Evolutionary conservation across 2,888 invertebrate genomes (phyloP).

Genomic region (Lithophane leautieri): DNA sequence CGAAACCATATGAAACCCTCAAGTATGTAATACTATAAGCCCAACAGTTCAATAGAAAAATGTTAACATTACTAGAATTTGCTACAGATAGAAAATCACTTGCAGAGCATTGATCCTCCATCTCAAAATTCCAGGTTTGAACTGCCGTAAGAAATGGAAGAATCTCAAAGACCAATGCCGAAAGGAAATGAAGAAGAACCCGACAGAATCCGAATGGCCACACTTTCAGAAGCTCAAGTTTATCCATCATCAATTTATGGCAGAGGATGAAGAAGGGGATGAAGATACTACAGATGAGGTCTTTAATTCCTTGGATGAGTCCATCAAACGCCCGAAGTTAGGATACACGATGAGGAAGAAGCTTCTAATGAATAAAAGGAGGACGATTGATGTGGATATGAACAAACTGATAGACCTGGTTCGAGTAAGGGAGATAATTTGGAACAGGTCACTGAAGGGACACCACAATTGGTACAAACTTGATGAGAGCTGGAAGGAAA

Average conservation of each 20-base stretch:
- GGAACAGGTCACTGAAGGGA: slow-evolving; percentile 87
- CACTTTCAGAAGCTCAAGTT: slow-evolving; percentile 85
- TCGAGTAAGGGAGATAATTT: slow-evolving; percentile 82
- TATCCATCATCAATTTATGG: slow-evolving; percentile 85
- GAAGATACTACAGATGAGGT: slow-evolving; percentile 84
- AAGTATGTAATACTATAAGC: background rate
- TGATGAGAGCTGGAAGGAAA: slow-evolving; percentile 88
- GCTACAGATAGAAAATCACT: background rate
- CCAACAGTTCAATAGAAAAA: background rate
- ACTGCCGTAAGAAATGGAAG: slow-evolving; percentile 88
- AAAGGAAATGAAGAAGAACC: slow-evolving; percentile 87
- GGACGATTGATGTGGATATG: slow-evolving; percentile 86
- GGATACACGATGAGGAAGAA: slow-evolving; percentile 88
- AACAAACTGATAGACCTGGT: slow-evolving; percentile 85
- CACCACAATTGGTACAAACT: slow-evolving; percentile 88
- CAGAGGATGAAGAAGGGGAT: slow-evolving; percentile 85
- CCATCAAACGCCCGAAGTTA: slow-evolving; percentile 85
- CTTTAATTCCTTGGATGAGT: slow-evolving; percentile 82
- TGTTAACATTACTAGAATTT: background rate
- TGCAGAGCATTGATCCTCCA: slow-evolving; percentile 7
- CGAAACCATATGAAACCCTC: background rate
- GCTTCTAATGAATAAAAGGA: slow-evolving; percentile 84
- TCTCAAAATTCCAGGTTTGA: slow-evolving; percentile 79
- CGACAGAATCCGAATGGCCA: slow-evolving; percentile 85
- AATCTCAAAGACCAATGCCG: slow-evolving; percentile 88